These are phyloP conservation scores for Lota lota DNA, from an alignment of 2,113 vertebrate genomes.

Conservation along the genomic window DNA sequence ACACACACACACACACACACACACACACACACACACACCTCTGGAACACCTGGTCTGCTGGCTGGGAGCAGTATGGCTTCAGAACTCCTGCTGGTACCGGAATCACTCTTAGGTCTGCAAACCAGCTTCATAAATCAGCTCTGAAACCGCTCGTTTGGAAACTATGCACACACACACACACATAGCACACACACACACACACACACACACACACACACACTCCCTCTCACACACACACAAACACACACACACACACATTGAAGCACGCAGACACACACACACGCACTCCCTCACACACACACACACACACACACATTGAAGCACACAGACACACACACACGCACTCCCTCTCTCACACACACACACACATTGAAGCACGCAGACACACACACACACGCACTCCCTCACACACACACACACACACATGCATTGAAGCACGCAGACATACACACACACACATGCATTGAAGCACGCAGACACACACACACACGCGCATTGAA, in stretches of 20 bases:
- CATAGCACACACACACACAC: too few relatives aligned
- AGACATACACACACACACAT: constrained; percentile 24
- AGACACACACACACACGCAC: constrained; percentile 21
- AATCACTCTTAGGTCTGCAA: too few relatives aligned
- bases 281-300: too few relatives aligned
- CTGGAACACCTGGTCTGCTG: too few relatives aligned
- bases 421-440: constrained; percentile 15
- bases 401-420: neutral
- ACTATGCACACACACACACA: constrained; percentile 4
- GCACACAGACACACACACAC: constrained; percentile 10
- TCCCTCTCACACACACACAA: too few relatives aligned
- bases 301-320: constrained; percentile 30
- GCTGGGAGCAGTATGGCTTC: too few relatives aligned
- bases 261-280: too few relatives aligned
- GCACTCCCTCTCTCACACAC: constrained; percentile 25
- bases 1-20: neutral
- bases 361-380: constrained; percentile 1
- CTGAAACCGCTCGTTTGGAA: neutral
- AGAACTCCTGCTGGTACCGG: too few relatives aligned
- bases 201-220: too few relatives aligned
- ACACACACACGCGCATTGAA: neutral
- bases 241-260: too few relatives aligned
- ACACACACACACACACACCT: neutral
- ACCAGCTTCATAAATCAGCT: too few relatives aligned
- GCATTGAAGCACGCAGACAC: neutral